Base-by-base conservation (phyloP, 2,888 invertebrate species). In the Laothoe populi region DNA sequence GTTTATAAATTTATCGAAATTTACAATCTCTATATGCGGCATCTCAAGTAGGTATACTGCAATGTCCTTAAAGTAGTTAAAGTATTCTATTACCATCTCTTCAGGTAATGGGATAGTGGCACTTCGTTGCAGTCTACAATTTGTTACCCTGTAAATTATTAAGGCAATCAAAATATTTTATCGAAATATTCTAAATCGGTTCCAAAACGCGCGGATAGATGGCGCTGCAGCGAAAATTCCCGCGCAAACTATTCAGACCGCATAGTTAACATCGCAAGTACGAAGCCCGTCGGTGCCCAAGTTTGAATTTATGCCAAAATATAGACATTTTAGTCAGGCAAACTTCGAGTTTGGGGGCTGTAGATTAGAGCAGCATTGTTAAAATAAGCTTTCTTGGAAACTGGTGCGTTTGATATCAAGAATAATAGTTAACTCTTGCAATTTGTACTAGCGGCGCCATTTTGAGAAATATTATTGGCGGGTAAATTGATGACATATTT, bases 251-350 rank as follows among this genome's bases (percentile, higher is more conserved):
- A 49, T 49, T 49, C 49, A 16, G 31, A n/a, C 49, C 49, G 49
- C 49, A 49, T 49, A 49, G 49, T 49, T 49, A 7, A 31, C 26
- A 49, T 49, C 26, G 31, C 49, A 49, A 49, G 49, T 49, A 26
- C 26, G 26, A n/a, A 7, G 13, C 8, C 8, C 26, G 49, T 8
- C 49, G 49, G 31, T 13, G 60, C 48, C 60, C 60, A 79, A 80
- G 74, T 84, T 84, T 75, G 80, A 83, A 84, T 85, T 85, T 84
- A 84, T 83, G 83, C 78, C 79, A 73, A 83, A 84, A 82, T 84
- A 80, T 82, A 61, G 71, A 73, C 59, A 59, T 40, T 48, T 42
- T 38, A 60, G 66, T 68, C 70, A 49, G 74, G 60, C 63, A 66
- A 75, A 77, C 73, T 77, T 75, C 62, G 60, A 62, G 64, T 64